Conservation (phyloP, 2,888 invertebrate species). For the Aphidius colemani region DNA sequence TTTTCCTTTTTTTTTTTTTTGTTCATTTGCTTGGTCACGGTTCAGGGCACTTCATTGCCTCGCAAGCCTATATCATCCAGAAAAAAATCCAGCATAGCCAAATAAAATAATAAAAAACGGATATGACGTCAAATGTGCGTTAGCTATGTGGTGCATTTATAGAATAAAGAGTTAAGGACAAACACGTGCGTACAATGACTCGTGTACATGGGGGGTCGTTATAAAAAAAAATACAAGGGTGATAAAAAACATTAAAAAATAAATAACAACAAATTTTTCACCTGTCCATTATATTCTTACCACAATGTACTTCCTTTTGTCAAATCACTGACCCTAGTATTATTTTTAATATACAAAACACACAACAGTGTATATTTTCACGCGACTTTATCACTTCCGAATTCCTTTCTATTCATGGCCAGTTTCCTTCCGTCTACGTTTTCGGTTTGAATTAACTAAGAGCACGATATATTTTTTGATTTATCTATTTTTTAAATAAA, state of each 20-base stretch:
- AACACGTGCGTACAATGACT: not conserved
- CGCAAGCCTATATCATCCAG: constrained; percentile 13
- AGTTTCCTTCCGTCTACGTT: constrained; percentile 12
- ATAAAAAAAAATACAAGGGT: not conserved
- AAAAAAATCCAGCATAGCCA: constrained; percentile 23
- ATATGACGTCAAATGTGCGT: constrained; percentile 39
- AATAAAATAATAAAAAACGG: constrained; percentile 47
- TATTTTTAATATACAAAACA: constrained; percentile 31
- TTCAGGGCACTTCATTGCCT: constrained; percentile 43
- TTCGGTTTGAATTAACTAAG: not conserved
- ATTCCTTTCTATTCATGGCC: constrained; percentile 17
- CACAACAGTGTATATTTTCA: constrained; percentile 1
- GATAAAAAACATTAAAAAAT: too few species aligned
- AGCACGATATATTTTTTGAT: not conserved
- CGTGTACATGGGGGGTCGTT: constrained; percentile 12
- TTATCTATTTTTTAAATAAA: too few species aligned
- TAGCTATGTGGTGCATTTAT: constrained; percentile 14
- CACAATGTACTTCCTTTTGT: constrained; percentile 50
- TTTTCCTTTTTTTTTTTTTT: constrained; percentile 27
- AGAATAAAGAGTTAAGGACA: not conserved
- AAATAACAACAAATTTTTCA: constrained; percentile 20
- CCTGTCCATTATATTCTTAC: constrained; percentile 46
- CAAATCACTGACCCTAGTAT: constrained; percentile 32
- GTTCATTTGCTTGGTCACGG: constrained; percentile 30
- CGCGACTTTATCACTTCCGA: constrained; percentile 15